Conservation (phyloP, 2,888 invertebrate species). For the Meiosimyza platycephala region DNA sequence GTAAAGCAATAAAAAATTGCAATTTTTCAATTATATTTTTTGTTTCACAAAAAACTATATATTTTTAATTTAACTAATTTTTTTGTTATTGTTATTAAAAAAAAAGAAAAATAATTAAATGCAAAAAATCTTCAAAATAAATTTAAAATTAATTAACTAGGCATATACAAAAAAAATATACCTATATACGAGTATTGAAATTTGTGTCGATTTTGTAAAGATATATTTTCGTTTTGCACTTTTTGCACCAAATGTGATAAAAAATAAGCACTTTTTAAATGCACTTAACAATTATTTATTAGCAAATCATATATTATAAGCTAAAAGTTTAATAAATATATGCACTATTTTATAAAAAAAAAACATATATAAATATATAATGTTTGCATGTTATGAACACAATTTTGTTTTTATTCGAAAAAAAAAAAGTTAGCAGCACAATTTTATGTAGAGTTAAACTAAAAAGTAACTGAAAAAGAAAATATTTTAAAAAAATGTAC, state of each 20-base stretch:
- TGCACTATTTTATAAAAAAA: constrained; percentile 21
- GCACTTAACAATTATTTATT: constrained; percentile 44
- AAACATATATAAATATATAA: neutral
- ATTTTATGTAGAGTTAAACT: neutral
- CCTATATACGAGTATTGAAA: neutral
- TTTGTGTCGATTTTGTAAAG: too few relatives aligned
- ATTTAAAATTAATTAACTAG: constrained; percentile 1
- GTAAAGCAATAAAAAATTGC: constrained; percentile 15
- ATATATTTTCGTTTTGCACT: constrained; percentile 19
- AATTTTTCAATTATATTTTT: neutral
- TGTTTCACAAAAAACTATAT: too few relatives aligned
- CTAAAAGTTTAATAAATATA: constrained; percentile 35
- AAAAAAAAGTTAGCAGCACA: neutral
- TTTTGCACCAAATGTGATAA: constrained; percentile 33
- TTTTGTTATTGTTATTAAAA: neutral
- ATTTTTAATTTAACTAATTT: neutral
- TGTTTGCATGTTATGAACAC: neutral
- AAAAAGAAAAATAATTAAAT: neutral
- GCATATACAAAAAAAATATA: neutral
- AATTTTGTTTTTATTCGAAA: neutral
- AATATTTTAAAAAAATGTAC: neutral
- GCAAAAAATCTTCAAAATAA: neutral
- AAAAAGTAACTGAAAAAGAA: neutral
- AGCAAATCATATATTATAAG: constrained; percentile 22
- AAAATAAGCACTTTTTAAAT: constrained; percentile 39